A percentile compares a stretch with the other conserved stretches of the same genome.
Conservation (phyloP, 2,113 vertebrate genomes). For the Atractosteus spatula region DNA sequence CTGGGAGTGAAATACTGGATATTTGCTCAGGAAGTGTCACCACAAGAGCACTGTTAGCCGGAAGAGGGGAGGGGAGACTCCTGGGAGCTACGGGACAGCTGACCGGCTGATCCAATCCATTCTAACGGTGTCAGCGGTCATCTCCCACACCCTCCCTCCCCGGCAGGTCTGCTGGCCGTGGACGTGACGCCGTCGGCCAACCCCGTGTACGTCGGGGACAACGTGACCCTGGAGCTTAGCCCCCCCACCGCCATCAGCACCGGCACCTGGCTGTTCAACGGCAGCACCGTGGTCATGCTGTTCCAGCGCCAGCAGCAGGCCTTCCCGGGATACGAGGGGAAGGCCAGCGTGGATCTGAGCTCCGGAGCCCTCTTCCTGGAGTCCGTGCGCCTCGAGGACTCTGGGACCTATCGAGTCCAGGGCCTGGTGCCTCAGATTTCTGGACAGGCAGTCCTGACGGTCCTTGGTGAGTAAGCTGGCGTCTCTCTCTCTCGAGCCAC, state of each 20-base stretch:
- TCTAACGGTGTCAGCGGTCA: no score
- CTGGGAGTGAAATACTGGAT: no score
- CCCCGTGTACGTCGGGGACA: slow-evolving; percentile 40
- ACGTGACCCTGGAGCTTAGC: slow-evolving; percentile 41
- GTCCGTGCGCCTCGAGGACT: slow-evolving; percentile 33
- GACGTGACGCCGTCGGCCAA: slow-evolving; percentile 35
- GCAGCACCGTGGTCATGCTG: slow-evolving; percentile 6
- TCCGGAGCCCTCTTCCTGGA: slow-evolving; percentile 34
- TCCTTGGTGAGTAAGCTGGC: slow-evolving; percentile 50
- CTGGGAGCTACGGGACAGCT: no score
- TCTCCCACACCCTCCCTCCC: slow-evolving; percentile 1
- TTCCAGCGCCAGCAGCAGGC: no score
- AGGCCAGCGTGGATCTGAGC: not conserved
- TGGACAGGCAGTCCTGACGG: slow-evolving; percentile 22
- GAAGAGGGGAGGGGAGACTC: no score
- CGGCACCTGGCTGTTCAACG: slow-evolving; percentile 43
- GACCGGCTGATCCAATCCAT: no score
- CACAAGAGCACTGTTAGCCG: no score
- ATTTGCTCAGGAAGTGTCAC: no score
- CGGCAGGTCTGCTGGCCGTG: slow-evolving; percentile 34
- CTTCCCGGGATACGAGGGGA: fast-evolving
- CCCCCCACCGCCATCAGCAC: fast-evolving
- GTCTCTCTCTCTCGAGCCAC: not conserved
- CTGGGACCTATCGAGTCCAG: slow-evolving; percentile 44
- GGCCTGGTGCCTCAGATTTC: fast-evolving